A percentile compares a stretch with the other conserved stretches of the same genome.
Evolutionary conservation across 2,797 vertebrate genomes (phyloP).

Genomic region (Parambassis ranga): DNA sequence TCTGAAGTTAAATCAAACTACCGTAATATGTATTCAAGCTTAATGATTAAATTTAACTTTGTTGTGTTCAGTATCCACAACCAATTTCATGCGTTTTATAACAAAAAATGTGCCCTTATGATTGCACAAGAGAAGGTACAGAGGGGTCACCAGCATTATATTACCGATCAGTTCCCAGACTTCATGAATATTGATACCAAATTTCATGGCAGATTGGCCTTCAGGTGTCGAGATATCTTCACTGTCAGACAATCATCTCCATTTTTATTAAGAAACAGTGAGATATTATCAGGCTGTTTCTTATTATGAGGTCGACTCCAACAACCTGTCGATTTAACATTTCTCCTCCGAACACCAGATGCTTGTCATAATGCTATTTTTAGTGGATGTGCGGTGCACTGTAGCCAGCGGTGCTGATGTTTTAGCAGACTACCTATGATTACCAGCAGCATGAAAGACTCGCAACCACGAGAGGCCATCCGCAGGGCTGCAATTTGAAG

Average conservation of each 20-base stretch:
- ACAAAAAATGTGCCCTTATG: neutral
- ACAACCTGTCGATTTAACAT: neutral
- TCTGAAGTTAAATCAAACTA: too few species aligned
- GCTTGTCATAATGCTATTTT: conserved; percentile 1
- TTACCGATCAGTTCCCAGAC: neutral
- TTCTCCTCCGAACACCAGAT: neutral
- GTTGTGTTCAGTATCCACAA: neutral
- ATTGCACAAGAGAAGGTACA: neutral
- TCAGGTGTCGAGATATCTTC: neutral
- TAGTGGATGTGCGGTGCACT: neutral
- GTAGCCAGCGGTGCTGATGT: conserved; percentile 19
- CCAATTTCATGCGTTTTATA: too few species aligned
- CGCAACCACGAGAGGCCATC: conserved; percentile 33
- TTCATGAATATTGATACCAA: neutral
- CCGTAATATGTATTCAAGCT: too few species aligned
- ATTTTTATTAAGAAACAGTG: too few species aligned
- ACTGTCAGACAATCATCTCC: too few species aligned
- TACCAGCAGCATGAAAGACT: conserved; percentile 46
- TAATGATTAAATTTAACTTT: neutral
- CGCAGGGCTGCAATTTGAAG: conserved; percentile 45
- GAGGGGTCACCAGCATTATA: neutral
- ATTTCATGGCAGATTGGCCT: neutral
- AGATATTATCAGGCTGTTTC: too few species aligned
- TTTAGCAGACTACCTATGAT: conserved; percentile 46
- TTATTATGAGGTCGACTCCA: too few species aligned